Evolutionary conservation across 2,797 vertebrate species (phyloP).

Genomic region (Morelia viridis): DNA sequence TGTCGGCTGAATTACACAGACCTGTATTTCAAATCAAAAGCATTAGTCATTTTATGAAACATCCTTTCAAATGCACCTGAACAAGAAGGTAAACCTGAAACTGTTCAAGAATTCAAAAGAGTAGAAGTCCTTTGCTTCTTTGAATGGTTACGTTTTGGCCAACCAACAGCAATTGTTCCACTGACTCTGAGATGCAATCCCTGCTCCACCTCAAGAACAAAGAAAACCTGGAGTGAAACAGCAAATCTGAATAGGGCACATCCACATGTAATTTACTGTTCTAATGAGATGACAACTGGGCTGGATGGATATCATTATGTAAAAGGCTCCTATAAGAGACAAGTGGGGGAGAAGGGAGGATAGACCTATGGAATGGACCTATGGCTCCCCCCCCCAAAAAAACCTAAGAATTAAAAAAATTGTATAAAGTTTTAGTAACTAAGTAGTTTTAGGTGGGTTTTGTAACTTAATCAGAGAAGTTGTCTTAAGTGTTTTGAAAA

Average conservation of each 20-base stretch:
- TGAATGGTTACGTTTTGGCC: conserved; percentile 30
- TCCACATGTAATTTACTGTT: background rate
- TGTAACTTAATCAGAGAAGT: background rate
- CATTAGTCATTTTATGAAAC: conserved; percentile 38
- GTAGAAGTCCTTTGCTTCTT: conserved; percentile 29
- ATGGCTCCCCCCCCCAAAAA: background rate
- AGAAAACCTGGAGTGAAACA: background rate
- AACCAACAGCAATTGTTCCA: conserved; percentile 18
- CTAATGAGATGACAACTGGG: background rate
- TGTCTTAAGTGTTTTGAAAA: background rate
- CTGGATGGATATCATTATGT: background rate
- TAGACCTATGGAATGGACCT: background rate
- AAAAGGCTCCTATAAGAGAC: background rate
- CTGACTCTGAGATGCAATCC: conserved; percentile 13
- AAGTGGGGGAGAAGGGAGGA: background rate
- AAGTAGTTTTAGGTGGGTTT: background rate
- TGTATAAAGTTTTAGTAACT: background rate
- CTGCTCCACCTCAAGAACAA: conserved; percentile 35
- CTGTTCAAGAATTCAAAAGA: fast-evolving
- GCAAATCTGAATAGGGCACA: background rate
- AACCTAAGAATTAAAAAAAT: background rate
- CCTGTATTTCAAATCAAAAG: conserved; percentile 77
- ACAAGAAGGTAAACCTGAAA: conserved; percentile 21
- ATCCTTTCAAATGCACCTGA: conserved; percentile 23
- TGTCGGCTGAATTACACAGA: conserved; percentile 97